Conservation (phyloP, 2,113 vertebrate genomes). For the Pagrus major region DNA sequence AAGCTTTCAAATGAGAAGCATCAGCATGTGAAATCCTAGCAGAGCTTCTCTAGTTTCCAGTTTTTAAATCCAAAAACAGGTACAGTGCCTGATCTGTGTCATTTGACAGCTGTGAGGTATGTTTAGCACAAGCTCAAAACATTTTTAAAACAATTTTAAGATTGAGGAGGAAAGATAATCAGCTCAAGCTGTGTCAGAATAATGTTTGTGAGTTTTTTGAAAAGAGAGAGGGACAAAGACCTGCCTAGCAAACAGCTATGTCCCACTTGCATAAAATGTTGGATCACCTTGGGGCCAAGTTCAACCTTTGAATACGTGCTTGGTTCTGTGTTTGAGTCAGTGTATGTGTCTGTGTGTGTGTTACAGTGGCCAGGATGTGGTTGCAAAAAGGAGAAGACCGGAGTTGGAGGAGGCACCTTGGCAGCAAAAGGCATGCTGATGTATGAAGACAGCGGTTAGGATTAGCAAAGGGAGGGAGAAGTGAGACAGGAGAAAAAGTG, state of each 20-base stretch:
- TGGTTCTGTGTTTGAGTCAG: background rate
- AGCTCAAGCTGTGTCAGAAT: background rate
- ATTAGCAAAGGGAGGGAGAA: slow-evolving; percentile 8
- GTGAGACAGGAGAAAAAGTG: background rate
- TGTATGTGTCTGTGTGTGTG: slow-evolving; percentile 1
- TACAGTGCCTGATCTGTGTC: background rate
- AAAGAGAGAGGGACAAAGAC: background rate
- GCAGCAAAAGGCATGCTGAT: slow-evolving; percentile 16
- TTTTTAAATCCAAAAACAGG: background rate
- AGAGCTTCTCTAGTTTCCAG: background rate
- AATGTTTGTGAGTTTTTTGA: slow-evolving; percentile 1
- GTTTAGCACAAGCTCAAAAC: no score
- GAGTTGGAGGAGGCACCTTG: slow-evolving; percentile 28
- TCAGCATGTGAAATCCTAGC: background rate
- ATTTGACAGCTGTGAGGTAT: background rate
- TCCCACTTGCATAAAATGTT: slow-evolving; percentile 36
- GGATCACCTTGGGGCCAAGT: slow-evolving; percentile 18
- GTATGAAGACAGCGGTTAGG: slow-evolving; percentile 23
- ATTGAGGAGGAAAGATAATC: slow-evolving; percentile 8
- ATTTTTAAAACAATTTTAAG: no score
- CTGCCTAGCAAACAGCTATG: slow-evolving; percentile 14
- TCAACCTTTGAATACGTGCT: slow-evolving; percentile 10
- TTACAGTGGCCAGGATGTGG: slow-evolving; percentile 16
- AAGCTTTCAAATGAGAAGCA: background rate
- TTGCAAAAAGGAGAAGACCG: slow-evolving; percentile 4